Percentiles rank a stretch among this genome's conserved stretches.
Conservation (phyloP, 2,113 vertebrate genomes). For the Laticauda colubrina region DNA sequence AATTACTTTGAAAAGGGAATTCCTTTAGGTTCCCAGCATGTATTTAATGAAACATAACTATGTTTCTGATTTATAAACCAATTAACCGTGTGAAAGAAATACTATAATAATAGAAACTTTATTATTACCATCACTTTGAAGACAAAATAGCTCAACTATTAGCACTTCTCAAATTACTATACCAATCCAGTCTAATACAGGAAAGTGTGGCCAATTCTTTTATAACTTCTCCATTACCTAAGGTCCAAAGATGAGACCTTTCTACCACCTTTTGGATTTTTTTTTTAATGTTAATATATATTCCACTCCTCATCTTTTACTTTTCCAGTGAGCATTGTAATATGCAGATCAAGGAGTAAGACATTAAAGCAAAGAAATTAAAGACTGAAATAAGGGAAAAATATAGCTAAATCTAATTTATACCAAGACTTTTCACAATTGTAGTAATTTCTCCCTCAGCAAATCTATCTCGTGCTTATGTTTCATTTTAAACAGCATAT, state of each 20-base stretch:
- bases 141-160: not conserved
- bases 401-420: not conserved
- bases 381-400: not conserved
- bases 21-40: constrained; percentile 46
- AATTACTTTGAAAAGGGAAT: constrained; percentile 59
- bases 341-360: not conserved
- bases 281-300: not conserved
- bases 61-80: constrained; percentile 52
- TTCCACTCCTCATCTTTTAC: not conserved
- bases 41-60: constrained; percentile 44
- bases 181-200: no score
- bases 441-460: not conserved
- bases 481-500: not conserved
- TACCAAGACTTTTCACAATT: not conserved
- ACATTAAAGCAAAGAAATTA: not conserved
- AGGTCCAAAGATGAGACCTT: not conserved
- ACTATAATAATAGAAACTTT: not conserved
- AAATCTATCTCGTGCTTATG: not conserved
- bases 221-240: not conserved
- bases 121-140: constrained; percentile 9
- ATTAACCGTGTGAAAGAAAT: constrained; percentile 48
- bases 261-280: not conserved
- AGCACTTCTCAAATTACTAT: not conserved
- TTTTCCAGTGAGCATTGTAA: not conserved
- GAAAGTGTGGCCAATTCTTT: not conserved